Evolutionary conservation across 2,797 vertebrate genomes (phyloP), one percentile per base, ranked within the genome.

Genomic region (Trematomus bernacchii): DNA sequence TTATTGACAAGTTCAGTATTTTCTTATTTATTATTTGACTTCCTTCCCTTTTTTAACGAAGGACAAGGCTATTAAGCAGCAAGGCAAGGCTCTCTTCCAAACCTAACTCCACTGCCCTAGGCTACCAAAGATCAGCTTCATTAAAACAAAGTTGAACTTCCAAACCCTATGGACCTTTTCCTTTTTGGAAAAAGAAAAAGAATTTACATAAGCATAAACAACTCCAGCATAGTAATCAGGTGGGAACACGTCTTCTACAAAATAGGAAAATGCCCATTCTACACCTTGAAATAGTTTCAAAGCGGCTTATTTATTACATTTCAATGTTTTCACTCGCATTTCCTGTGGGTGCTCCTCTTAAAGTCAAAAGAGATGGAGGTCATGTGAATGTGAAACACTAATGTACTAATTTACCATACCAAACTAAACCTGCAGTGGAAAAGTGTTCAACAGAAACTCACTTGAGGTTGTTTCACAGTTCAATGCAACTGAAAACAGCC

Each of bases 351-450:
- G 66, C n/a, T 27, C 30, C n/a, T 53, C 46, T 23, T 6, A n/a
- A 18, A 54, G 55, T 51, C 46, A 46, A 43, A 64, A 60, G 16
- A 46, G n/a, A 66, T 44, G 13, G 58, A 64, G 52, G 47, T 72
- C 42, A 55, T 53, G 33, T 43, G 40, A 37, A 42, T 62, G 14
- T 62, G 19, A 62, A 62, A 64, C 11, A 57, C 5, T 64, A 46
- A 69, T 30, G 4, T 30, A 30, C 33, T 27, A 27, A 27, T 4
- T 27, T 27, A 27, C 27, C 27, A 27, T 27, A 27, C 27, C 27
- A 27, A 27, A 27, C 27, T 27, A 27, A 27, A 27, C 27, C 27
- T 27, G 27, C 4, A 5, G 27, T 27, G 27, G 27, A 27, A 37
- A 37, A 2, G 30, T 16, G 10, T 43, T 62, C 23, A 43, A 18